phyloP scores from a whole-genome alignment of 2,113 vertebrate species.

The Perca schrenkii region DNA sequence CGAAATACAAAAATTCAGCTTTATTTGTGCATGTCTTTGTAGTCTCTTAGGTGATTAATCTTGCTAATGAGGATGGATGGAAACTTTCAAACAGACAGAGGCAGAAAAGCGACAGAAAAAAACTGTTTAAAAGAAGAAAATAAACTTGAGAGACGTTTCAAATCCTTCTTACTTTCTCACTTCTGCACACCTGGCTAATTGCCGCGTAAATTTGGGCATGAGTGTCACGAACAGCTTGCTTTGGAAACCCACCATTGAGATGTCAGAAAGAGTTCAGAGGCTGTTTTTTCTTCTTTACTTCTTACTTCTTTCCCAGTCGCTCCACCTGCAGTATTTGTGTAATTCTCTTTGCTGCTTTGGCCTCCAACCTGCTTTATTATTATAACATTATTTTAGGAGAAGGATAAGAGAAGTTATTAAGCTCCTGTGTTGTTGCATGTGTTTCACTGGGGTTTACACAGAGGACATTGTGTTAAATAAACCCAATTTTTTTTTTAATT shows the following conservation, averaged over 20 bases:
- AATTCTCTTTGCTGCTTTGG: background rate
- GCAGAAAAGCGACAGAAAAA: background rate
- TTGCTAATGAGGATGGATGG: background rate
- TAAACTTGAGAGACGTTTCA: background rate
- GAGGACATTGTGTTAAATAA: slow-evolving; percentile 33
- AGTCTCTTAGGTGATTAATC: background rate
- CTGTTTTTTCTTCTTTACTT: no score
- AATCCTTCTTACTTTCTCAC: background rate
- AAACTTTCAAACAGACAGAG: background rate
- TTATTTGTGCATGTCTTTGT: background rate
- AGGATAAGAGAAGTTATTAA: background rate
- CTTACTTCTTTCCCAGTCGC: background rate
- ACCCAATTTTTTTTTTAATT: background rate
- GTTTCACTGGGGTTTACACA: slow-evolving; percentile 19
- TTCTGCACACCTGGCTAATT: background rate
- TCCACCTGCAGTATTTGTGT: background rate
- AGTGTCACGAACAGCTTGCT: background rate
- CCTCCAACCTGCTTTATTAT: background rate
- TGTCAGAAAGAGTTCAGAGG: background rate
- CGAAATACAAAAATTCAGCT: background rate
- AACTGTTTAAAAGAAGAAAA: background rate
- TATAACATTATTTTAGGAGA: background rate
- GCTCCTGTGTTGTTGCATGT: background rate
- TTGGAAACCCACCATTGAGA: background rate
- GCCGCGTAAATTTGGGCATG: background rate